Evolutionary conservation across 2,797 vertebrate species (phyloP).

Genomic region (Pteropus rufus): DNA sequence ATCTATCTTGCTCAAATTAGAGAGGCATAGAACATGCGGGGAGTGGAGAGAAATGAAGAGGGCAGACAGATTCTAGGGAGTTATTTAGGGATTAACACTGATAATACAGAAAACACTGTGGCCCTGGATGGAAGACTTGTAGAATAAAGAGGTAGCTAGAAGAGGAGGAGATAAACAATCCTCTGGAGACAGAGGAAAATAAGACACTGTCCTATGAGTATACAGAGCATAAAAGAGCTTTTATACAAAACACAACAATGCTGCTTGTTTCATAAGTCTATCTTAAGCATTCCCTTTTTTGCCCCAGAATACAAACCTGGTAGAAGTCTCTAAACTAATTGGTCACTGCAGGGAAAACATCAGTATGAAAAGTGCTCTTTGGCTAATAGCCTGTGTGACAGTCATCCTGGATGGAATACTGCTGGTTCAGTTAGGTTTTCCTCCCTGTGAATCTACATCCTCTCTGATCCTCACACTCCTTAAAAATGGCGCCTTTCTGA

Average conservation of each 20-base stretch:
- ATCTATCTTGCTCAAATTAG: conserved; percentile 24
- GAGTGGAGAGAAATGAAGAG: background rate
- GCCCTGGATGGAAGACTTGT: background rate
- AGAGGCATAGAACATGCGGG: background rate
- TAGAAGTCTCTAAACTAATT: background rate
- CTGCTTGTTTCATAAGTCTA: background rate
- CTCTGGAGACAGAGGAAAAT: background rate
- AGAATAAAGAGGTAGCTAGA: background rate
- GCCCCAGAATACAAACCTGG: conserved; percentile 18
- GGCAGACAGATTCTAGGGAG: background rate
- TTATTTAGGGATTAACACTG: conserved; percentile 40
- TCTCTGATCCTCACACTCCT: conserved; percentile 19
- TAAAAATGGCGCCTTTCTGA: conserved; percentile 51
- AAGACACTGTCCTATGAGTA: background rate
- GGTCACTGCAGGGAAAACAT: background rate
- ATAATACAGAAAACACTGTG: background rate
- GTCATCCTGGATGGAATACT: background rate
- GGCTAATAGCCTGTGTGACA: background rate
- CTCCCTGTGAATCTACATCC: background rate
- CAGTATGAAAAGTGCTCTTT: conserved; percentile 7
- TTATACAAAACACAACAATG: conserved; percentile 25
- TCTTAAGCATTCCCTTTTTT: background rate
- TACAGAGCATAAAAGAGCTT: background rate
- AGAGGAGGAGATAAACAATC: background rate
- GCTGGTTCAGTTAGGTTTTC: background rate